A percentile compares a stretch with the other conserved stretches of the same genome.
Conservation (phyloP, 2,888 invertebrate species). For the Netelia melanura region DNA sequence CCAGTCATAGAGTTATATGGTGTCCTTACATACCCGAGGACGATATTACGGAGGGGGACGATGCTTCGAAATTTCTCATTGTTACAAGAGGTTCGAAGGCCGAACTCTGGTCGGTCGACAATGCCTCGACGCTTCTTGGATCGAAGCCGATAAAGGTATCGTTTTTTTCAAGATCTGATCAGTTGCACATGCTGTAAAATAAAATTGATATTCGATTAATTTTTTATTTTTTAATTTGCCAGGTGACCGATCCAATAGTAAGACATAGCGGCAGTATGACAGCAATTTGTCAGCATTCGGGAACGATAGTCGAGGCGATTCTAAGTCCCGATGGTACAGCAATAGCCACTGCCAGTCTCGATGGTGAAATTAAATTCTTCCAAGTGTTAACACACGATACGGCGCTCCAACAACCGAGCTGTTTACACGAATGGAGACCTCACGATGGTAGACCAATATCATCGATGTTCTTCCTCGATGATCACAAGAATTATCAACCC, state of each 20-base stretch:
- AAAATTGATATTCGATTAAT: conserved; percentile 11
- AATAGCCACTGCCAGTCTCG: conserved; percentile 94
- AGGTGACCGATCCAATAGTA: conserved; percentile 79
- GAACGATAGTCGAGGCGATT: conserved; percentile 92
- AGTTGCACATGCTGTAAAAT: neutral
- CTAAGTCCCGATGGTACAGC: conserved; percentile 98
- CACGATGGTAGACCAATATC: conserved; percentile 95
- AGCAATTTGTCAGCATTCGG: conserved; percentile 87
- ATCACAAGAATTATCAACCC: conserved; percentile 92
- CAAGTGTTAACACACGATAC: conserved; percentile 91
- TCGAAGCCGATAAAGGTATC: conserved; percentile 74
- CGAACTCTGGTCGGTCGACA: conserved; percentile 82
- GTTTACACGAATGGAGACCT: conserved; percentile 97
- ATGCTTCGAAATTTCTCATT: conserved; percentile 92
- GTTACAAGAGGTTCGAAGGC: conserved; percentile 91
- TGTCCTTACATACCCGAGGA: conserved; percentile 95
- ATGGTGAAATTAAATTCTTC: conserved; percentile 97
- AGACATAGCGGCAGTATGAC: conserved; percentile 82
- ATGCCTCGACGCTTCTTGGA: conserved; percentile 76
- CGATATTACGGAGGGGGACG: conserved; percentile 86
- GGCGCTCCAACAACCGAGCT: conserved; percentile 88
- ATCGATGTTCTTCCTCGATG: conserved; percentile 97
- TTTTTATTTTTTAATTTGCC: conserved; percentile 53
- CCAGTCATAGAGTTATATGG: conserved; percentile 93
- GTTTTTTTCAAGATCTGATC: neutral